Conservation (phyloP, 2,888 invertebrate genomes). For the Ctenicera cuprea region DNA sequence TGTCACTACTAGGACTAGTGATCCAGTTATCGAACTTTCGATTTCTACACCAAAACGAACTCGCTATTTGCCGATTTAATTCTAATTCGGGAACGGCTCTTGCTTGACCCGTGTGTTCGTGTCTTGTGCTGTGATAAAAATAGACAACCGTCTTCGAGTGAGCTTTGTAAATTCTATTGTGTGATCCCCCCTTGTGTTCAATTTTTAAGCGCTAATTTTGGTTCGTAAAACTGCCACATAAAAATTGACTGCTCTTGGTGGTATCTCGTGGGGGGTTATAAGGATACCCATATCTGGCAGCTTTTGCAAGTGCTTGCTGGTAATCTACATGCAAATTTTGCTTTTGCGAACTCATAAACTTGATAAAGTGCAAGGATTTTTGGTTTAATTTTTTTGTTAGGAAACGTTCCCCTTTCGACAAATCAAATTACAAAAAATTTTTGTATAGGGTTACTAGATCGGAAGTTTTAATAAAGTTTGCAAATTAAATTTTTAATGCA, state of each 20-base stretch:
- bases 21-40: constrained; percentile 37
- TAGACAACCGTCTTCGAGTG: constrained; percentile 35
- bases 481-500: constrained; percentile 19
- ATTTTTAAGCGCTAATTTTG: constrained; percentile 30
- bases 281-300: background rate
- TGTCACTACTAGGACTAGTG: constrained; percentile 21
- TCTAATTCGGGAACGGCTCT: constrained; percentile 31
- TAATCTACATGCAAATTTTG: constrained; percentile 31
- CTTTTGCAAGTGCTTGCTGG: constrained; percentile 26
- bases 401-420: background rate
- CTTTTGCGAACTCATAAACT: constrained; percentile 29
- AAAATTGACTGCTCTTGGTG: background rate
- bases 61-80: constrained; percentile 22
- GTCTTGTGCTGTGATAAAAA: constrained; percentile 46
- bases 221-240: constrained; percentile 7
- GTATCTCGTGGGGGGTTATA: background rate
- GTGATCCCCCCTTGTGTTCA: constrained; percentile 11
- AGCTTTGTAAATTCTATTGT: constrained; percentile 39
- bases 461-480: constrained; percentile 22
- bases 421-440: background rate
- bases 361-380: constrained; percentile 27
- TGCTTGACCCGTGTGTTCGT: constrained; percentile 39
- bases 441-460: background rate
- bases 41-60: constrained; percentile 28
- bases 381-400: constrained; percentile 1